These are phyloP conservation scores for Rhynchopsitta pachyrhyncha DNA, from an alignment of 2,113 vertebrate genomes.

Conservation along the genomic window DNA sequence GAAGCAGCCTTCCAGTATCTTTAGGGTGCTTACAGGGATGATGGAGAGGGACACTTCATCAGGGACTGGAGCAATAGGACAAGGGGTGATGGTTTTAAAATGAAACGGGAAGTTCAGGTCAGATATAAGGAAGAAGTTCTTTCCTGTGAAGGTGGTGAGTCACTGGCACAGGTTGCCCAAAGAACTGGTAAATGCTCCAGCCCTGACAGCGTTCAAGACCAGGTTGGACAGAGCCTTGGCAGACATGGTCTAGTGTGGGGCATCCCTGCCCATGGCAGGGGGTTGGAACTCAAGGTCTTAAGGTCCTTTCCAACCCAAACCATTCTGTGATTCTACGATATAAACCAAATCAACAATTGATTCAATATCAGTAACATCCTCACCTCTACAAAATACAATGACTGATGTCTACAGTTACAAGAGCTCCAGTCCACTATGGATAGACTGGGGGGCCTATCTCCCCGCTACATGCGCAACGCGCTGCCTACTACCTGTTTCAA, in stretches of 20 bases:
- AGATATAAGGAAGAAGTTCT: background rate
- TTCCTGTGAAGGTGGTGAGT: background rate
- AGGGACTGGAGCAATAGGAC: background rate
- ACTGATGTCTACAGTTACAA: fast-evolving
- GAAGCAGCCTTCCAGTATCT: background rate
- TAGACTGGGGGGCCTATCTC: fast-evolving
- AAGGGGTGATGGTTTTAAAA: background rate
- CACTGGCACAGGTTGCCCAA: background rate
- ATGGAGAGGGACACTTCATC: background rate
- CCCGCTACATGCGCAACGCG: background rate
- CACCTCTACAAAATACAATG: background rate
- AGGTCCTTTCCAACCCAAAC: background rate
- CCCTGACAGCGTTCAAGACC: background rate
- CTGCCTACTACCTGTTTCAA: background rate
- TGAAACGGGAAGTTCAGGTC: background rate
- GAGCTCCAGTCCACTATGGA: background rate
- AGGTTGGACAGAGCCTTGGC: background rate
- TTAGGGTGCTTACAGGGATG: background rate
- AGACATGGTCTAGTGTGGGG: background rate
- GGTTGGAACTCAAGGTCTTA: background rate
- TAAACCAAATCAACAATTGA: background rate
- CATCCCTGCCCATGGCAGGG: background rate
- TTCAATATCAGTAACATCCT: background rate
- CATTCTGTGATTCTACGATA: background rate
- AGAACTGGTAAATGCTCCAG: background rate